These are phyloP conservation scores for Drosophila subobscura DNA, from an alignment of 1,140 invertebrate genomes.

Conservation along the genomic window DNA sequence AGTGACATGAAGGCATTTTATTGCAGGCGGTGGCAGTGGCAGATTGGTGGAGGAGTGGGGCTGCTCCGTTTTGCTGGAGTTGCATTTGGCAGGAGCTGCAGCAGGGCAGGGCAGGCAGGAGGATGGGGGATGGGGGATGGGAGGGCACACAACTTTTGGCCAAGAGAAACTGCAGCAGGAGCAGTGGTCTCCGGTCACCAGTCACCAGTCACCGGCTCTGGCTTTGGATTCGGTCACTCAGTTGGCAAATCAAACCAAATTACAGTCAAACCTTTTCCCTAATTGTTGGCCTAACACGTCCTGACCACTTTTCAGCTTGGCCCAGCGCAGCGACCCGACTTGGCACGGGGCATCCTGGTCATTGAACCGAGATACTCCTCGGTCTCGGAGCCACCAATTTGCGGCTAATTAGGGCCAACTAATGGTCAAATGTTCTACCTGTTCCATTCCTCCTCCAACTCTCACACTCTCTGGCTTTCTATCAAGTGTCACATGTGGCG, in stretches of 20 bases:
- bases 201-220: conserved; percentile 9
- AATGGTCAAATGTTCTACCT: conserved; percentile 42
- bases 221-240: conserved; percentile 50
- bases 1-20: conserved; percentile 56
- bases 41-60: not conserved
- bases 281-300: conserved; percentile 59
- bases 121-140: too few species aligned
- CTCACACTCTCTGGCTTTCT: not conserved
- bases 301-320: conserved; percentile 10
- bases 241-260: conserved; percentile 71
- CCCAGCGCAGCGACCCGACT: too few species aligned
- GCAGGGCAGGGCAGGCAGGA: not conserved
- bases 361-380: conserved; percentile 23
- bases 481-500: conserved; percentile 36
- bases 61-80: conserved; percentile 22
- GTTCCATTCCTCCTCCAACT: not conserved
- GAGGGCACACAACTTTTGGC: conserved; percentile 1
- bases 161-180: conserved; percentile 24
- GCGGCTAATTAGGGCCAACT: conserved; percentile 50
- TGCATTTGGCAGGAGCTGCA: conserved; percentile 24
- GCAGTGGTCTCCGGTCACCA: conserved; percentile 6
- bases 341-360: conserved; percentile 13
- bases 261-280: conserved; percentile 64
- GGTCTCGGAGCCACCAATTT: conserved; percentile 39
- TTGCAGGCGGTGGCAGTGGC: conserved; percentile 7